Conservation (phyloP, 1,140 invertebrate genomes). For the Stenopsyche tienmushanensis region DNA sequence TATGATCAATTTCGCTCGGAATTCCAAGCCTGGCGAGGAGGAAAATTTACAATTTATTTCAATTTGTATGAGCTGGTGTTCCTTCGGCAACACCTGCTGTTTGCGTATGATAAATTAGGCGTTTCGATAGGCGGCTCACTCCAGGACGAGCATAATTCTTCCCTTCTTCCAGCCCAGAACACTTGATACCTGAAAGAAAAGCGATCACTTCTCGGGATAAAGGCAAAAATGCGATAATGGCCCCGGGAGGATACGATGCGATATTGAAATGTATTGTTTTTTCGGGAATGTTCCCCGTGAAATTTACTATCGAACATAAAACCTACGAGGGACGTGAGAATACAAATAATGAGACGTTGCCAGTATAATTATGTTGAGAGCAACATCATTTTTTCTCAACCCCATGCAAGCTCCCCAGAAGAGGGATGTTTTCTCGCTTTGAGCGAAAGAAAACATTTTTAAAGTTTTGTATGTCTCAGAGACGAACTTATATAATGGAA, state of each 20-base stretch:
- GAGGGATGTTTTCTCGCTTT: too few relatives aligned
- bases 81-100: slow-evolving; percentile 11
- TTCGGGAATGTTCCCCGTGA: neutral
- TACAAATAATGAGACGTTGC: too few relatives aligned
- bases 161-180: slow-evolving; percentile 1
- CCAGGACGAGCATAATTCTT: neutral
- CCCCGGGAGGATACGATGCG: slow-evolving; percentile 6
- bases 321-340: too few relatives aligned
- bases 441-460: too few relatives aligned
- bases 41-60: slow-evolving; percentile 6
- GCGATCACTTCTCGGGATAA: slow-evolving; percentile 1
- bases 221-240: slow-evolving; percentile 20
- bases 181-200: neutral
- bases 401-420: too few relatives aligned
- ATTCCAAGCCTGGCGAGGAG: neutral
- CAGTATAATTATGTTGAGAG: too few relatives aligned
- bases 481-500: too few relatives aligned
- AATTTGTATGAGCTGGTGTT: neutral
- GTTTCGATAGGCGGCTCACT: neutral
- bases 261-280: slow-evolving; percentile 33
- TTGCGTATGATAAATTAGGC: slow-evolving; percentile 14
- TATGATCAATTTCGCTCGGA: neutral
- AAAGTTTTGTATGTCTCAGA: too few relatives aligned
- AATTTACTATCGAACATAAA: too few relatives aligned
- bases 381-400: too few relatives aligned